Percentiles rank a stretch among this genome's conserved stretches.
These are phyloP conservation scores for Campaea margaritaria DNA, from an alignment of 2,888 invertebrate species.

Conservation along the genomic window DNA sequence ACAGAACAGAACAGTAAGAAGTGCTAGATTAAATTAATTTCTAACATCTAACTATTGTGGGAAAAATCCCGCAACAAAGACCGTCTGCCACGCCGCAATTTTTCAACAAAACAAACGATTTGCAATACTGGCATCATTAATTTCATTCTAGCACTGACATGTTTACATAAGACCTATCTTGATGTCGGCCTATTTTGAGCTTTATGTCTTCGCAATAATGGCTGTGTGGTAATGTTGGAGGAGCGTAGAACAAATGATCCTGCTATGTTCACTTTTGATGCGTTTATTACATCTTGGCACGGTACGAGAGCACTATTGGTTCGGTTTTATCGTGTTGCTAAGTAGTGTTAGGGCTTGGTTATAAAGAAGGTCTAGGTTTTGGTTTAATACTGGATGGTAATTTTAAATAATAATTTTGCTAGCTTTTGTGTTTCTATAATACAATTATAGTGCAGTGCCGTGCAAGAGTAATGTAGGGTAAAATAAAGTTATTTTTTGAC, in stretches of 20 bases:
- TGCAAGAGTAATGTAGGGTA: too few species aligned
- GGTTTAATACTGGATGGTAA: background rate
- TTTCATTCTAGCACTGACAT: constrained; percentile 62
- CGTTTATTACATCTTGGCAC: constrained; percentile 78
- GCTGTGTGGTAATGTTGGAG: constrained; percentile 35
- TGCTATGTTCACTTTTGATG: constrained; percentile 72
- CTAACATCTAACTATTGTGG: constrained; percentile 33
- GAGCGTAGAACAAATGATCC: constrained; percentile 65
- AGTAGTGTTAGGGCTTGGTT: constrained; percentile 56
- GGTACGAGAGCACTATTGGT: constrained; percentile 74
- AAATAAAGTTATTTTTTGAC: too few species aligned
- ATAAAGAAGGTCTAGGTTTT: constrained; percentile 27
- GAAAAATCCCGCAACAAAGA: constrained; percentile 41
- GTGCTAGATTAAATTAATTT: constrained; percentile 15
- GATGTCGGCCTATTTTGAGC: constrained; percentile 41
- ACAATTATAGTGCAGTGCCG: too few species aligned
- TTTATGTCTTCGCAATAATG: constrained; percentile 46
- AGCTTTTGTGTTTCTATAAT: too few species aligned
- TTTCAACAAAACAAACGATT: constrained; percentile 72
- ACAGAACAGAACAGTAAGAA: background rate
- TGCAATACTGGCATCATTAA: constrained; percentile 73
- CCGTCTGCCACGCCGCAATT: constrained; percentile 59
- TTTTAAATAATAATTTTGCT: background rate
- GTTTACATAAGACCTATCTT: constrained; percentile 44
- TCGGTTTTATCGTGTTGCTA: constrained; percentile 68